Percentiles rank a stretch among this genome's conserved stretches.
These are phyloP conservation scores for Metalampra italica DNA, from an alignment of 2,888 invertebrate genomes.

Conservation along the genomic window DNA sequence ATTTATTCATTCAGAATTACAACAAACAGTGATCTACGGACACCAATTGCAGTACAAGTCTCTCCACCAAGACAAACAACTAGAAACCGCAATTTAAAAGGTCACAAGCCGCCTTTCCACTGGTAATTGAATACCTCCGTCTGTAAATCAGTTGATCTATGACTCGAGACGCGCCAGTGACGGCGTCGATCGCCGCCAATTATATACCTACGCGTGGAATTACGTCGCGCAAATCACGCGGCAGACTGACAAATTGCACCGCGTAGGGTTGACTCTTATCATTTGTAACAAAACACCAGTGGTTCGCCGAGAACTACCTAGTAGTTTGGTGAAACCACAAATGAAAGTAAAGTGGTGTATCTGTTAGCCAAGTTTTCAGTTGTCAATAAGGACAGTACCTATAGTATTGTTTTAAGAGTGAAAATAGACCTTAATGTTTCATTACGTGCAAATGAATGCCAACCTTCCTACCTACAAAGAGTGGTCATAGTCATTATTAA, in stretches of 20 bases:
- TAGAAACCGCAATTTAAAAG: neutral
- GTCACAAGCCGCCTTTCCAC: neutral
- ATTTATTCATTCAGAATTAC: neutral
- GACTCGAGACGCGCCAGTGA: conserved; percentile 1
- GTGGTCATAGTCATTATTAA: too few relatives aligned
- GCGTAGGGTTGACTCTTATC: conserved; percentile 6
- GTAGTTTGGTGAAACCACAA: too few relatives aligned
- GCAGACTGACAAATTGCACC: conserved; percentile 43
- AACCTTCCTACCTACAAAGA: too few relatives aligned
- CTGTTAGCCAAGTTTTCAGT: too few relatives aligned
- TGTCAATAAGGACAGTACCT: too few relatives aligned
- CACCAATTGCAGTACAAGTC: neutral
- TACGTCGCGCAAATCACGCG: conserved; percentile 33
- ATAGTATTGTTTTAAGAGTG: too few relatives aligned
- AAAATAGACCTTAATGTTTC: too few relatives aligned
- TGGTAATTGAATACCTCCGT: neutral
- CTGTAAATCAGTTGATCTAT: conserved; percentile 4
- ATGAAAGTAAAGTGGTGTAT: too few relatives aligned
- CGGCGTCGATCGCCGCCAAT: conserved; percentile 32
- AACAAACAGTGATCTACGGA: neutral
- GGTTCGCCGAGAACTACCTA: too few relatives aligned
- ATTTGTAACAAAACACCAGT: neutral
- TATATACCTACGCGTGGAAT: conserved; percentile 40
- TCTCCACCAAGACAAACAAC: neutral
- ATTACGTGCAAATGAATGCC: too few relatives aligned